Conservation (phyloP, 2,113 vertebrate genomes). For the Actinemys pallida region DNA sequence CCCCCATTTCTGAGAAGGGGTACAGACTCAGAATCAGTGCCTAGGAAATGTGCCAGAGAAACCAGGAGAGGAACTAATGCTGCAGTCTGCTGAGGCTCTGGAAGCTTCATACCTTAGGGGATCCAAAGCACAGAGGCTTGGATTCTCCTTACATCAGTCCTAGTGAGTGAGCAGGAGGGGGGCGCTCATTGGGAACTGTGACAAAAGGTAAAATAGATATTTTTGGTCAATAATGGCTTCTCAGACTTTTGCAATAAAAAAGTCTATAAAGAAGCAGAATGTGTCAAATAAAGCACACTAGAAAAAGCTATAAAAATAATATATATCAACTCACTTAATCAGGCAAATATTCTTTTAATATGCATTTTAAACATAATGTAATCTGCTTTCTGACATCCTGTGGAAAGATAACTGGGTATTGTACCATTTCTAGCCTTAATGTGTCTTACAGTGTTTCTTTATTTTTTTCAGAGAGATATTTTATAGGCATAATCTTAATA, state of each 20-base stretch:
- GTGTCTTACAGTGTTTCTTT: neutral
- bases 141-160: neutral
- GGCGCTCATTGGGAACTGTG: neutral
- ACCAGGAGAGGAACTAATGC: neutral
- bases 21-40: neutral
- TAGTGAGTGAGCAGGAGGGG: neutral
- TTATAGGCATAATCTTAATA: neutral
- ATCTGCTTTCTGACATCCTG: neutral
- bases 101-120: too few relatives aligned
- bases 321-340: neutral
- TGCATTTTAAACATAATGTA: constrained; percentile 1
- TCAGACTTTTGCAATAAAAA: constrained; percentile 13
- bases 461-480: constrained; percentile 8
- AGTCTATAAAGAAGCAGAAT: neutral
- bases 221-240: neutral
- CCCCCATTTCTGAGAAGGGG: neutral
- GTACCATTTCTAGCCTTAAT: neutral
- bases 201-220: neutral
- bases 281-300: neutral
- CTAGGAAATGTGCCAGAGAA: neutral
- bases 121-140: neutral
- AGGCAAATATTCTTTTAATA: neutral
- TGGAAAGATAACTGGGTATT: neutral
- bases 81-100: neutral
- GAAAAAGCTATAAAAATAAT: constrained; percentile 31